Evolutionary conservation across 2,797 vertebrate genomes (phyloP).

Genomic region (Trachurus trachurus): DNA sequence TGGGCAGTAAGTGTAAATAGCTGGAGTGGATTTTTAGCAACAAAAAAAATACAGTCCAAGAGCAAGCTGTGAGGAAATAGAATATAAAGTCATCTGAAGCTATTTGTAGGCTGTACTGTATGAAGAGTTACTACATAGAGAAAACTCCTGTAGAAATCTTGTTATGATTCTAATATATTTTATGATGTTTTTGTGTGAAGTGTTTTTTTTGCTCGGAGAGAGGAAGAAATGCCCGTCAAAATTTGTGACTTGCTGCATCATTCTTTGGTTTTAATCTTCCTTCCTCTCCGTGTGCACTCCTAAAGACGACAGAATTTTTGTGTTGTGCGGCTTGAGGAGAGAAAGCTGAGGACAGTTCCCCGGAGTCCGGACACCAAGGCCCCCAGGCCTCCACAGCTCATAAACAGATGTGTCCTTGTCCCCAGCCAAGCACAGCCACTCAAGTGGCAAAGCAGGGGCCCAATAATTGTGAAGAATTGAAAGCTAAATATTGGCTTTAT

Average conservation of each 20-base stretch:
- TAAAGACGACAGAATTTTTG: conserved; percentile 57
- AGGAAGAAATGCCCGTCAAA: conserved; percentile 12
- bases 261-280: conserved; percentile 60
- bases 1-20: conserved; percentile 2
- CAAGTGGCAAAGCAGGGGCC: conserved; percentile 84
- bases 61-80: background rate
- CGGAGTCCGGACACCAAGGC: conserved; percentile 80
- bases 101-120: background rate
- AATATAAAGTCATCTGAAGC: conserved; percentile 5
- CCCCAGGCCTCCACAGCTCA: conserved; percentile 78
- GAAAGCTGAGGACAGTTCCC: conserved; percentile 82
- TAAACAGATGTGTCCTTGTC: conserved; percentile 88
- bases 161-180: conserved; percentile 8
- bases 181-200: conserved; percentile 12
- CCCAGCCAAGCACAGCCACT: conserved; percentile 85
- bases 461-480: conserved; percentile 89
- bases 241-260: conserved; percentile 32
- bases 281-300: conserved; percentile 55
- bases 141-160: conserved; percentile 3
- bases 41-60: background rate
- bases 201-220: conserved; percentile 11
- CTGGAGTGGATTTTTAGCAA: background rate
- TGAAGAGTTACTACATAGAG: conserved; percentile 1
- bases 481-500: conserved; percentile 89
- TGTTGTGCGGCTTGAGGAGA: conserved; percentile 61